Evolutionary conservation across 2,888 invertebrate species (phyloP).

Genomic region (Drosophila fungiperda): DNA sequence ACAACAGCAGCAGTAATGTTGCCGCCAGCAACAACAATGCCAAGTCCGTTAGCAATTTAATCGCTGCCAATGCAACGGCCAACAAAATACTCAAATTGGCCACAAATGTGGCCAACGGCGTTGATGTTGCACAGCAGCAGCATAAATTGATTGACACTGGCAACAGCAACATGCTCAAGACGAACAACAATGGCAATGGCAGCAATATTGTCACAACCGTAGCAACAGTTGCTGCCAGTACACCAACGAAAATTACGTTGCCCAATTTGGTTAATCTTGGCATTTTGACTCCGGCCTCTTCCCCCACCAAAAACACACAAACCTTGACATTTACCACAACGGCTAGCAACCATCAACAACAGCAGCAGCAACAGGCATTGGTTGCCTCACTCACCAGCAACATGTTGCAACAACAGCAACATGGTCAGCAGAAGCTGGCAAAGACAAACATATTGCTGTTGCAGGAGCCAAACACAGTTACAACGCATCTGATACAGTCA

Average conservation of each 20-base stretch:
- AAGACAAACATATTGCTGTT: slow-evolving; percentile 70
- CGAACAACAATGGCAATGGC: slow-evolving; percentile 33
- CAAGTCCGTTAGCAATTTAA: slow-evolving; percentile 82
- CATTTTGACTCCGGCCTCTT: slow-evolving; percentile 86
- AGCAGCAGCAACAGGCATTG: slow-evolving; percentile 73
- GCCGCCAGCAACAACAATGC: slow-evolving; percentile 42
- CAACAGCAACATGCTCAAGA: slow-evolving; percentile 42
- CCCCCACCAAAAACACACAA: slow-evolving; percentile 85
- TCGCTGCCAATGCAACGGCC: slow-evolving; percentile 84
- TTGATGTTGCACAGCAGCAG: slow-evolving; percentile 73
- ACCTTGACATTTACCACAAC: slow-evolving; percentile 81
- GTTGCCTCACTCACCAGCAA: slow-evolving; percentile 68
- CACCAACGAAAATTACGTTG: slow-evolving; percentile 83
- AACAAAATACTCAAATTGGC: slow-evolving; percentile 85
- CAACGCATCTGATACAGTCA: slow-evolving; percentile 61
- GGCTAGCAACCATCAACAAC: slow-evolving; percentile 74
- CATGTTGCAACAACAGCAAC: slow-evolving; percentile 57
- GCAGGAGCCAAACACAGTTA: slow-evolving; percentile 59
- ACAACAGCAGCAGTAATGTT: slow-evolving; percentile 49
- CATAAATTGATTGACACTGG: slow-evolving; percentile 60
- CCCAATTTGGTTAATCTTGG: slow-evolving; percentile 85
- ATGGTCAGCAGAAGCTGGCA: slow-evolving; percentile 46
- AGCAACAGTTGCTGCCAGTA: slow-evolving; percentile 43
- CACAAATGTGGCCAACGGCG: slow-evolving; percentile 82
- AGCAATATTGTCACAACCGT: slow-evolving; percentile 45